phyloP scores from a whole-genome alignment of 2,113 vertebrate genomes.

The Lucifuga dentata region DNA sequence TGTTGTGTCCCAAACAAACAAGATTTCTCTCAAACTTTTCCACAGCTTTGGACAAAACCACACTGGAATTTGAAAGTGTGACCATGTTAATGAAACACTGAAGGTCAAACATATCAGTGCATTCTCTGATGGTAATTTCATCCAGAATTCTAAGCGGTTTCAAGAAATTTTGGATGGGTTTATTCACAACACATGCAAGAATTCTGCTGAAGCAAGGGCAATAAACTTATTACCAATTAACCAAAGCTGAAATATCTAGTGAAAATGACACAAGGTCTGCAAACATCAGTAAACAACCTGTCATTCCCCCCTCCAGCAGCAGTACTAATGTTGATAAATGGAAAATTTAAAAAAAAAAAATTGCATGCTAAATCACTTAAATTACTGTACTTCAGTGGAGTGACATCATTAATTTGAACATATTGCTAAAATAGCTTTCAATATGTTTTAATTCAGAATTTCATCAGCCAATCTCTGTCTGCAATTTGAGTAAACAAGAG shows the following conservation, averaged over 20 bases:
- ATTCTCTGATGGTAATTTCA: constrained; percentile 6
- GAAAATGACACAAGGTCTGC: neutral
- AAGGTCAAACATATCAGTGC: constrained; percentile 45
- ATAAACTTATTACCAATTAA: neutral
- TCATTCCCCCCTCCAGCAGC: too few species aligned
- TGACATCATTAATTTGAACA: neutral
- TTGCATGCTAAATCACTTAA: neutral
- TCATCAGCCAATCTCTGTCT: constrained; percentile 36
- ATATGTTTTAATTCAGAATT: constrained; percentile 23
- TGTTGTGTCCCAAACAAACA: constrained; percentile 62
- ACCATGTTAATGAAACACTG: constrained; percentile 30
- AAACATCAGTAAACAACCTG: too few species aligned
- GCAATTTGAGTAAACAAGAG: constrained; percentile 11
- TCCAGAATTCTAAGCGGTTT: constrained; percentile 4
- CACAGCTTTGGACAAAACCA: constrained; percentile 28
- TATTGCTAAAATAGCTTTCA: constrained; percentile 16
- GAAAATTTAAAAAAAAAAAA: neutral
- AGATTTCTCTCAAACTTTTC: constrained; percentile 39
- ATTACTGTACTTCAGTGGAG: neutral
- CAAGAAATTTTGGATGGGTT: neutral
- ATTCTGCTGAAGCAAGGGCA: neutral
- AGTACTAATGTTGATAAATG: neutral
- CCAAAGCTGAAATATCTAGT: too few species aligned
- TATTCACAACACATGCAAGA: neutral
- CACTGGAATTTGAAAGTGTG: constrained; percentile 29